Evolutionary conservation across 2,888 invertebrate genomes (phyloP), one percentile per base, ranked within the genome.

Genomic region (Eilema griseolum): DNA sequence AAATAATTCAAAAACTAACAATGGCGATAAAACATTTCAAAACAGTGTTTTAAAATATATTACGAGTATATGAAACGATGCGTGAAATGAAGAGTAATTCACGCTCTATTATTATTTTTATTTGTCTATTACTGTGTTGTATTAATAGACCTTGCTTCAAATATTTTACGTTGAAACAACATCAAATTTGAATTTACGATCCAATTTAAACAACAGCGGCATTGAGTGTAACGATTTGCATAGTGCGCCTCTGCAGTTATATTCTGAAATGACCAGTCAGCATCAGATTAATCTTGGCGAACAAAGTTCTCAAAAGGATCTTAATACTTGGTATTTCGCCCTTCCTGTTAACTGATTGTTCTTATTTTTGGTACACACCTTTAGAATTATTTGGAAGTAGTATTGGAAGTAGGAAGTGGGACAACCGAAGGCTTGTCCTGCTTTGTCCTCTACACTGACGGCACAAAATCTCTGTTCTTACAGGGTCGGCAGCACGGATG

Each of bases 61-160:
- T 71, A 67, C 60, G 60, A 71, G 63, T 71, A 67, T 26, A 64
- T 11, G 46, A 60, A 70, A 60, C 63, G 67, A 71, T 67, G 59
- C 52, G 71, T 67, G 33, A 70, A 67, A 24, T 20, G 31, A 24
- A 37, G 16, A 52, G 62, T 33, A 66, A 61, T 67, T 64, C 57
- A 64, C 61, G 59, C 31, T 52, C 33, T 46, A 63, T 63, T 60
- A 67, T 62, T 57, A n/a, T 41, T 52, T 24, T 57, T 57, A 52
- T 57, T 5, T 24, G 24, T 10, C 16, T 31, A 64, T 16, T 46
- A 64, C 31, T 31, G 23, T 64, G 52, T 68, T 33, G 20, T 46
- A 26, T 23, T 61, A 16, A 28, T 26, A 67, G 57, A 68, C 71
- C 68, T 72, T 72, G 72, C 61, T 59, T 20, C 14, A 65, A 61